phyloP scores from a whole-genome alignment of 2,888 invertebrate species.

The Cantharis nigra region DNA sequence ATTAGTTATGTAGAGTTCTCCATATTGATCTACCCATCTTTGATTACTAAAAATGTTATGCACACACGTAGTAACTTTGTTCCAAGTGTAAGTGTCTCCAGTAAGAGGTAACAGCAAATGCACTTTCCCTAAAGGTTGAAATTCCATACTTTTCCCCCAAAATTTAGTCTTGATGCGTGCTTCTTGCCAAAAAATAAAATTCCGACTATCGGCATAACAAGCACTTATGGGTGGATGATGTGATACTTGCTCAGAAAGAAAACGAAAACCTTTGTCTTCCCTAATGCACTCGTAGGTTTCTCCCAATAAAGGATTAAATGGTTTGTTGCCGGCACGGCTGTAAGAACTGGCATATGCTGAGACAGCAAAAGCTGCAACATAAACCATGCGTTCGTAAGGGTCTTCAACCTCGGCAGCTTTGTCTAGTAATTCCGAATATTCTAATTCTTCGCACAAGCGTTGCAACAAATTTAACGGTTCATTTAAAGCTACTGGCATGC shows the following conservation, averaged over 20 bases:
- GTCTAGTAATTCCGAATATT: slow-evolving; percentile 81
- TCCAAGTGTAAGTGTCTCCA: slow-evolving; percentile 75
- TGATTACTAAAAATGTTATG: slow-evolving; percentile 84
- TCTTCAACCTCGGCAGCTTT: slow-evolving; percentile 69
- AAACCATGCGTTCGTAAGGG: slow-evolving; percentile 74
- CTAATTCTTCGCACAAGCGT: slow-evolving; percentile 81
- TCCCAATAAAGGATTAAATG: slow-evolving; percentile 81
- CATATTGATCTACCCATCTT: slow-evolving; percentile 86
- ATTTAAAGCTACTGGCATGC: slow-evolving; percentile 85
- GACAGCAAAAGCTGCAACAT: slow-evolving; percentile 81
- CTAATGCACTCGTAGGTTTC: slow-evolving; percentile 83
- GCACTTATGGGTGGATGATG: slow-evolving; percentile 86
- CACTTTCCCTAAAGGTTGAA: slow-evolving; percentile 76
- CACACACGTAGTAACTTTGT: slow-evolving; percentile 83
- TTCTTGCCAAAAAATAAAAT: slow-evolving; percentile 83
- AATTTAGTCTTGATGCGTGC: slow-evolving; percentile 84
- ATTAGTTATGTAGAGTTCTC: slow-evolving; percentile 74
- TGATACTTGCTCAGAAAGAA: slow-evolving; percentile 81
- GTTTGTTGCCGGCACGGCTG: slow-evolving; percentile 80
- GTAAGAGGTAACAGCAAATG: slow-evolving; percentile 66
- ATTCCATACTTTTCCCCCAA: slow-evolving; percentile 91
- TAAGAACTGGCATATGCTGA: slow-evolving; percentile 75
- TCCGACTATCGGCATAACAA: slow-evolving; percentile 76
- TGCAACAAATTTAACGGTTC: slow-evolving; percentile 83
- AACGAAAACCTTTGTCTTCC: slow-evolving; percentile 78